Evolutionary conservation across 2,113 vertebrate species (phyloP).

Genomic region (Anguilla japonica): DNA sequence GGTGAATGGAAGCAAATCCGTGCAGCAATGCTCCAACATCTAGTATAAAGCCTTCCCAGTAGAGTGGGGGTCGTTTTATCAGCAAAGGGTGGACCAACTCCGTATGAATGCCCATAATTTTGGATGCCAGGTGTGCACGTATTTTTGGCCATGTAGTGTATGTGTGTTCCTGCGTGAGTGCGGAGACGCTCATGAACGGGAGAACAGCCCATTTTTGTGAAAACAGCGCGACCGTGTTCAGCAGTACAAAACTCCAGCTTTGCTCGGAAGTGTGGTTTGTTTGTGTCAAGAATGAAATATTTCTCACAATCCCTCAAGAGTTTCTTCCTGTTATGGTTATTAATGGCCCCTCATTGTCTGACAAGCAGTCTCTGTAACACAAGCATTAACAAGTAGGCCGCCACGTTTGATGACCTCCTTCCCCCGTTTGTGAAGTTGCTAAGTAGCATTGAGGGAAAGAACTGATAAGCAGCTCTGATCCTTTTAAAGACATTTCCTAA

Average conservation of each 20-base stretch:
- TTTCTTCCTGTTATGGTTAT: neutral
- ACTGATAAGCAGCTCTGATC: conserved; percentile 73
- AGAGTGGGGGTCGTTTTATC: too few species aligned
- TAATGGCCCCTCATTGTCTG: conserved; percentile 1
- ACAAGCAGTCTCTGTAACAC: conserved; percentile 53
- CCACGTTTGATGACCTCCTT: conserved; percentile 47
- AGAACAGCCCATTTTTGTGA: neutral
- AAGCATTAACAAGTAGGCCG: conserved; percentile 39
- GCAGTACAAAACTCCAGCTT: neutral
- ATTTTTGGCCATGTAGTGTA: neutral
- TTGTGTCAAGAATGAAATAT: neutral
- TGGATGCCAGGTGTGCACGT: too few species aligned
- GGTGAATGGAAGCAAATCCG: too few species aligned
- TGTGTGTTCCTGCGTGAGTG: neutral
- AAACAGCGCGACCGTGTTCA: neutral
- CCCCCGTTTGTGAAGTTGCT: conserved; percentile 53
- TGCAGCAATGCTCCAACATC: too few species aligned
- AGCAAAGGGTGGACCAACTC: too few species aligned
- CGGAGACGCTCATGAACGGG: neutral
- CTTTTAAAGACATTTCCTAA: conserved; percentile 75
- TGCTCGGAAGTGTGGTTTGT: neutral
- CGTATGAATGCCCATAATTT: too few species aligned
- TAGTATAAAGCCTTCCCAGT: too few species aligned
- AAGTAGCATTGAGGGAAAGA: conserved; percentile 66
- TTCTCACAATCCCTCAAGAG: neutral